Conservation (phyloP, 1,140 invertebrate genomes). For the Bombus cullumanus region DNA sequence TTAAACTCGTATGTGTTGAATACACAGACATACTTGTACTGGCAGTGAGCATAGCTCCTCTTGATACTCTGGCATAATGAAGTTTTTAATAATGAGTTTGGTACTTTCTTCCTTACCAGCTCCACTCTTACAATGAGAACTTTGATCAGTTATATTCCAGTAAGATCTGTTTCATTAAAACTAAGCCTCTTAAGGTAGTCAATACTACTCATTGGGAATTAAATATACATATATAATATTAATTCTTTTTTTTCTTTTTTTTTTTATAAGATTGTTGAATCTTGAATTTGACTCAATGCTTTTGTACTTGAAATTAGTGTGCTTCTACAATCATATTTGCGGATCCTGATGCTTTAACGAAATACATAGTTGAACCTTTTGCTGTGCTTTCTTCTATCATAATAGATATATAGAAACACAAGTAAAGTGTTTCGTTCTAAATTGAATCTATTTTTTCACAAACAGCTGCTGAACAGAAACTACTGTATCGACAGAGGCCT, state of each 20-base stretch:
- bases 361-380: constrained; percentile 5
- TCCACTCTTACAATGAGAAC: constrained; percentile 24
- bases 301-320: constrained; percentile 40
- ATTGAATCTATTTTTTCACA: background rate
- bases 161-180: constrained; percentile 16
- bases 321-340: background rate
- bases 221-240: constrained; percentile 48
- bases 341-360: constrained; percentile 9
- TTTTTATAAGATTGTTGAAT: constrained; percentile 2
- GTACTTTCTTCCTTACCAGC: constrained; percentile 53
- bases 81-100: constrained; percentile 75
- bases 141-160: constrained; percentile 17
- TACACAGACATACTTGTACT: constrained; percentile 68
- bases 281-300: constrained; percentile 4
- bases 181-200: constrained; percentile 38
- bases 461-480: background rate
- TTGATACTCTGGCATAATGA: constrained; percentile 74
- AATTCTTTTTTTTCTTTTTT: constrained; percentile 6
- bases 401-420: background rate
- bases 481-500: background rate
- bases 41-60: constrained; percentile 76
- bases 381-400: background rate
- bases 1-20: constrained; percentile 42
- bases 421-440: constrained; percentile 4
- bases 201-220: constrained; percentile 45